A percentile compares a stretch with the other conserved stretches of the same genome.
Evolutionary conservation across 1,140 invertebrate species (phyloP).

Genomic region (Atopsyche davidsoni): DNA sequence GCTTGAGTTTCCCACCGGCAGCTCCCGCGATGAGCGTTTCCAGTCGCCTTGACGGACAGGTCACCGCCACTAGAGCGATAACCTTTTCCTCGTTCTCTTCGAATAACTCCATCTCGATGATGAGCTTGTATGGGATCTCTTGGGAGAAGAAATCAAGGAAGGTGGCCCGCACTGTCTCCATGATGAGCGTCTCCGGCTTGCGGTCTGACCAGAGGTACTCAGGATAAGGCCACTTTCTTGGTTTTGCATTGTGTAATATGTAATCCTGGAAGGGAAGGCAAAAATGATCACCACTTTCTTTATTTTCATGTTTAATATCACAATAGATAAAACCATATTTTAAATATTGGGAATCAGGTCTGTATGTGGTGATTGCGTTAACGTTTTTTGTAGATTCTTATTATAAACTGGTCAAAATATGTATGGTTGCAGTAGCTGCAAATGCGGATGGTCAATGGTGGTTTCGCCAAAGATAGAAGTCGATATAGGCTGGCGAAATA

Average conservation of each 20-base stretch:
- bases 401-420: too few relatives aligned
- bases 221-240: conserved; percentile 60
- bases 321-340: too few relatives aligned
- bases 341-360: too few relatives aligned
- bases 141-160: conserved; percentile 71
- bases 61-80: conserved; percentile 54
- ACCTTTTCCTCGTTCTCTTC: conserved; percentile 56
- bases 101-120: conserved; percentile 61
- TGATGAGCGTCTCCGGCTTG: conserved; percentile 59
- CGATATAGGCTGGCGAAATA: too few relatives aligned
- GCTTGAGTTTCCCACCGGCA: conserved; percentile 57
- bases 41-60: conserved; percentile 55
- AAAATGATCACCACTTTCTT: too few relatives aligned
- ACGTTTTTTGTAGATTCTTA: too few relatives aligned
- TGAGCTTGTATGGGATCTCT: conserved; percentile 76
- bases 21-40: conserved; percentile 59
- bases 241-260: conserved; percentile 58
- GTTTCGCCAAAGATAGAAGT: too few relatives aligned
- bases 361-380: too few relatives aligned
- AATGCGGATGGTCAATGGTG: too few relatives aligned
- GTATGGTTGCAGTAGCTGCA: too few relatives aligned
- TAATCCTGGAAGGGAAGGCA: conserved; percentile 63
- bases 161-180: conserved; percentile 68
- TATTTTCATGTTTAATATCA: too few relatives aligned
- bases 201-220: conserved; percentile 64